Evolutionary conservation across 2,113 vertebrate genomes (phyloP).

Genomic region (Vireo altiloquus): DNA sequence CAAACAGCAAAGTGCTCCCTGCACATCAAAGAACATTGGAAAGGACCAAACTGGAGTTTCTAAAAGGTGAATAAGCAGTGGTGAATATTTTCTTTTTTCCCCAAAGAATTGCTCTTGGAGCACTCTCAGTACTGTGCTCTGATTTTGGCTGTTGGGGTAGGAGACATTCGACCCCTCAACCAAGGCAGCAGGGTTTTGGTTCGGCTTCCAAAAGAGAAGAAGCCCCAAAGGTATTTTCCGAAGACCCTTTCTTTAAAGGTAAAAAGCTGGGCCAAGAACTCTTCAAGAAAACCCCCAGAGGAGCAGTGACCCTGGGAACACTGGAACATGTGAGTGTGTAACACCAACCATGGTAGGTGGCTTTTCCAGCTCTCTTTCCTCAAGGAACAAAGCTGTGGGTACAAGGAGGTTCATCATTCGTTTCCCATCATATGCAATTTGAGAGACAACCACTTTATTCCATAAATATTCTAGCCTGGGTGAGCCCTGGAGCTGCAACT

Average conservation of each 20-base stretch:
- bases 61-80: not conserved
- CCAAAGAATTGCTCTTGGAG: not conserved
- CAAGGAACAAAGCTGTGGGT: not conserved
- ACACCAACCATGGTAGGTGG: not conserved
- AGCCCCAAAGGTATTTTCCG: not conserved
- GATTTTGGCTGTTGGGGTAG: not conserved
- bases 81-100: not conserved
- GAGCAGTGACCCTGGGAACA: not conserved
- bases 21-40: not conserved
- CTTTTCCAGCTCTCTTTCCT: not conserved
- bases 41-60: not conserved
- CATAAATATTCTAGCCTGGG: not conserved
- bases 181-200: not conserved
- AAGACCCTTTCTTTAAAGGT: not conserved
- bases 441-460: not conserved
- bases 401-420: not conserved
- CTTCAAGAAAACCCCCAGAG: not conserved
- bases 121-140: accelerated
- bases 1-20: not conserved
- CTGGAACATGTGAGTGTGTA: accelerated
- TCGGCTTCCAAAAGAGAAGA: not conserved
- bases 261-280: not conserved
- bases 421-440: not conserved
- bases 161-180: not conserved
- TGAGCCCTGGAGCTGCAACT: not conserved